Conservation (phyloP, 2,113 vertebrate species). For the Oryzias celebensis region DNA sequence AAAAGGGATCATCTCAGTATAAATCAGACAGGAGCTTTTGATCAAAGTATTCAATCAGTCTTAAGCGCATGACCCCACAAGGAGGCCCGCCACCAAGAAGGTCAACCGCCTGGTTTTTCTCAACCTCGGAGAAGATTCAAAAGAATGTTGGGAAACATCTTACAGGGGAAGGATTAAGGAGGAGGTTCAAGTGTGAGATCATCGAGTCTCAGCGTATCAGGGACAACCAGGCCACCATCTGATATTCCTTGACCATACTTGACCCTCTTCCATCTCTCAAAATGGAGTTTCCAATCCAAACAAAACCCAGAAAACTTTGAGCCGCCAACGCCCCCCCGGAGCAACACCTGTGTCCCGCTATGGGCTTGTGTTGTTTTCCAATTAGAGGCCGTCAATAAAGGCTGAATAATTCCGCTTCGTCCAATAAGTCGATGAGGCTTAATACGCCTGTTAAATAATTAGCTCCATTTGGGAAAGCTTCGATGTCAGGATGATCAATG, state of each 20-base stretch:
- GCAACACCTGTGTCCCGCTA: neutral
- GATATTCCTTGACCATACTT: constrained; percentile 36
- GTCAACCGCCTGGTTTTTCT: constrained; percentile 40
- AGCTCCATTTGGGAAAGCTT: constrained; percentile 12
- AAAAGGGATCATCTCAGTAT: constrained; percentile 75
- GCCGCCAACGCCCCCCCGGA: constrained; percentile 24
- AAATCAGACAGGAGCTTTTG: constrained; percentile 76
- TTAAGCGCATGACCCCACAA: constrained; percentile 51
- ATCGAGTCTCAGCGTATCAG: neutral
- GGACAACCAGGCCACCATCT: constrained; percentile 9
- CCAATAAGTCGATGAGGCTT: constrained; percentile 14
- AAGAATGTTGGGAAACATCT: constrained; percentile 1
- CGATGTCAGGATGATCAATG: constrained; percentile 43
- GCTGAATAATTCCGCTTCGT: constrained; percentile 10
- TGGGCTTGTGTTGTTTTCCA: constrained; percentile 27
- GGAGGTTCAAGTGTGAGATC: neutral
- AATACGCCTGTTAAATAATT: constrained; percentile 24
- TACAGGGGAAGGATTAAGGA: neutral
- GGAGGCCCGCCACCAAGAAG: constrained; percentile 36
- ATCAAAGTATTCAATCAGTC: constrained; percentile 74
- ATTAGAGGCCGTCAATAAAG: constrained; percentile 32
- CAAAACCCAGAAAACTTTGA: constrained; percentile 41
- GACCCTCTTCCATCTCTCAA: constrained; percentile 32
- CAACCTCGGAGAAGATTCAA: neutral
- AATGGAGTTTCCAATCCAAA: constrained; percentile 22